phyloP scores from a whole-genome alignment of 2,888 invertebrate genomes.

The Eubasilissa splendida region DNA sequence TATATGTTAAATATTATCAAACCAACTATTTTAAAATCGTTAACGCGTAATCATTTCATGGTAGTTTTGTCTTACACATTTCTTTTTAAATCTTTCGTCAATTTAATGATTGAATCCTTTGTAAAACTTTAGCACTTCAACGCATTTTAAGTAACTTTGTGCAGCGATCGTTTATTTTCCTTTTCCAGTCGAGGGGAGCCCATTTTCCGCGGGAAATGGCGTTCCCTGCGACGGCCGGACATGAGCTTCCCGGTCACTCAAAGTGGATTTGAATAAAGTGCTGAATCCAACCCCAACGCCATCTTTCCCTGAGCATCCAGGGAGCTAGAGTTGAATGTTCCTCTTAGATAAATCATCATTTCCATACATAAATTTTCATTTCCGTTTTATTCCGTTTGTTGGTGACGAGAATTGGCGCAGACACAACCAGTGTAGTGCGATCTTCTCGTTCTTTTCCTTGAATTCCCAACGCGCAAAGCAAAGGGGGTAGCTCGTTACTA shows the following conservation, averaged over 20 bases:
- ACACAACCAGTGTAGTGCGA: background rate
- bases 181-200: background rate
- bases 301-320: background rate
- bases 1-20: too few species aligned
- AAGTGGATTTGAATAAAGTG: slow-evolving; percentile 35
- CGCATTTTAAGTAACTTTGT: background rate
- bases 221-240: slow-evolving; percentile 6
- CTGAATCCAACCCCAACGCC: slow-evolving; percentile 10
- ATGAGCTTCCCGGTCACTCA: slow-evolving; percentile 28
- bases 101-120: background rate
- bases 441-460: too few species aligned
- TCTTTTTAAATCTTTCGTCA: background rate
- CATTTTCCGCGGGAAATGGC: slow-evolving; percentile 36
- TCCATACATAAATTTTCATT: slow-evolving; percentile 57
- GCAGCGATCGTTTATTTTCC: background rate
- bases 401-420: slow-evolving; percentile 14
- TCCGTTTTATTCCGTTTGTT: slow-evolving; percentile 51
- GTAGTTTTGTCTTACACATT: background rate
- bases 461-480: too few species aligned
- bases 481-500: too few species aligned
- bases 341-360: slow-evolving; percentile 53
- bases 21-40: too few species aligned
- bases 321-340: slow-evolving; percentile 20
- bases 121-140: background rate
- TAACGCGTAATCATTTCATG: too few species aligned